Conservation (phyloP, 2,797 vertebrate species). For the Telmatherina bonti region DNA sequence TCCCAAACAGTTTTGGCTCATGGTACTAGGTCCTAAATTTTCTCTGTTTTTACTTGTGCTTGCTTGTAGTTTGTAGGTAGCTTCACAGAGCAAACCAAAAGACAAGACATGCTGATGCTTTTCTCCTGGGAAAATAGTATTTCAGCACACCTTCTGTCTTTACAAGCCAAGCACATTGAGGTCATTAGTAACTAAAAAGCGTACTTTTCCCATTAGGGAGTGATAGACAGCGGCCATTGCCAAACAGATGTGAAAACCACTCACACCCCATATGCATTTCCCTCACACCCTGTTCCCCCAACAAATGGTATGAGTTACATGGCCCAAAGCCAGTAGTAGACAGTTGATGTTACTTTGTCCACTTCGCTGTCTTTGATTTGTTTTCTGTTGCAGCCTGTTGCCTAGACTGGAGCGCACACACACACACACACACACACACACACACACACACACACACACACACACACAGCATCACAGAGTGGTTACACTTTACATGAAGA, state of each 20-base stretch:
- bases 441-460: constrained; percentile 25
- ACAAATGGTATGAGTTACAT: constrained; percentile 70
- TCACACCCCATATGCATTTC: constrained; percentile 63
- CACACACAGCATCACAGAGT: constrained; percentile 27
- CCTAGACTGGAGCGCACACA: constrained; percentile 23
- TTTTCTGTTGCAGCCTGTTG: constrained; percentile 44
- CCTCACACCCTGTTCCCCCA: constrained; percentile 61
- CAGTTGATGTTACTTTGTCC: constrained; percentile 66
- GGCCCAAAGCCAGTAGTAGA: constrained; percentile 50
- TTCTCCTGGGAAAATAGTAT: constrained; percentile 44
- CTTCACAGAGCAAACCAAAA: constrained; percentile 32
- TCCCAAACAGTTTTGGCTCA: constrained; percentile 25
- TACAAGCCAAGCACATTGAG: constrained; percentile 59
- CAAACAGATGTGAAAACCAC: constrained; percentile 76
- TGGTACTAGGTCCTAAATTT: constrained; percentile 15
- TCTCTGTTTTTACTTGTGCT: constrained; percentile 10
- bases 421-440: constrained; percentile 30
- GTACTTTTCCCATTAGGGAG: constrained; percentile 66
- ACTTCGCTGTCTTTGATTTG: constrained; percentile 68
- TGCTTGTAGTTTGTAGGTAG: constrained; percentile 57
- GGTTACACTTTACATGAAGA: constrained; percentile 57
- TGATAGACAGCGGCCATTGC: constrained; percentile 66
- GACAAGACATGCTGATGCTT: constrained; percentile 43
- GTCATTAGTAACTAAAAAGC: constrained; percentile 67
- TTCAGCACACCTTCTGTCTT: constrained; percentile 63